Conservation (phyloP, 2,797 vertebrate species). For the Gymnoscopelus braueri region DNA sequence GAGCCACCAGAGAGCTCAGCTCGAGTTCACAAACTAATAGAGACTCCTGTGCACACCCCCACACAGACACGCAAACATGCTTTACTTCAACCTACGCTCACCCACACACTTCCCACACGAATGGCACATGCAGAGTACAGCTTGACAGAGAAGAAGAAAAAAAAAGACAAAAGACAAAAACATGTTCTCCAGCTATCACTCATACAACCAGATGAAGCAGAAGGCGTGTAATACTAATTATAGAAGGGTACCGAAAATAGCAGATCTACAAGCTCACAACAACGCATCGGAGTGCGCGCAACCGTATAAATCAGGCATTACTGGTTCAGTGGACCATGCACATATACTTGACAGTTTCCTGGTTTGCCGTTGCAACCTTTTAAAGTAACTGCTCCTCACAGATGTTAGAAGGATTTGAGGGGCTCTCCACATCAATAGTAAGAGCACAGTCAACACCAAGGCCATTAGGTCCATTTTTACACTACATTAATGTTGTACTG, state of each 20-base stretch:
- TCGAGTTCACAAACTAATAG: slow-evolving; percentile 17
- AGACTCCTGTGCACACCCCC: slow-evolving; percentile 17
- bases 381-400: too few relatives aligned
- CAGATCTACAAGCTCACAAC: too few relatives aligned
- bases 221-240: background rate
- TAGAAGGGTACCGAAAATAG: too few relatives aligned
- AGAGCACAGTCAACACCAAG: too few relatives aligned
- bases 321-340: background rate
- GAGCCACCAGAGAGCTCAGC: too few relatives aligned
- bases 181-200: slow-evolving; percentile 2
- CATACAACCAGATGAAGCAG: background rate
- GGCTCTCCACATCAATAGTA: too few relatives aligned
- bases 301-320: background rate
- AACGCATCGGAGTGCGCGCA: too few relatives aligned
- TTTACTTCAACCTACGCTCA: slow-evolving; percentile 27
- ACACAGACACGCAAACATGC: slow-evolving; percentile 8
- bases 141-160: background rate
- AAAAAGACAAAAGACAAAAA: background rate
- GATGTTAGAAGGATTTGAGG: too few relatives aligned
- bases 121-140: background rate
- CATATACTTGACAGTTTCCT: background rate
- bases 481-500: background rate
- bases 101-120: slow-evolving; percentile 4
- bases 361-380: too few relatives aligned
- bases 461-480: too few relatives aligned